Conservation (phyloP, 2,888 invertebrate genomes). For the Orchesellides sinensis region DNA sequence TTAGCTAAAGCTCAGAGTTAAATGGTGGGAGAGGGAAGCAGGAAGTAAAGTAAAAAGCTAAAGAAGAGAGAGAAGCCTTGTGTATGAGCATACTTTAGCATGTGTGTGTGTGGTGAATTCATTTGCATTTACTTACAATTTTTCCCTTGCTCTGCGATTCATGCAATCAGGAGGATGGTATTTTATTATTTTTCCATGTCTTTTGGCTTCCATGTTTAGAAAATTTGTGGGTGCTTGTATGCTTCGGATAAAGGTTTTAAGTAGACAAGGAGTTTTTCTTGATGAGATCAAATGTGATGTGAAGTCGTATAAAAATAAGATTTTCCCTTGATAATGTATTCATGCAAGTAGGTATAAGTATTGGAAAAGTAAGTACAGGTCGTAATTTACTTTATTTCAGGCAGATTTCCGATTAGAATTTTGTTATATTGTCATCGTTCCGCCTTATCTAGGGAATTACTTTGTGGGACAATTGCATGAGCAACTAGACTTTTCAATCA, state of each 20-base stretch:
- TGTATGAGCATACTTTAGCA: background rate
- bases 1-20: slow-evolving; percentile 23
- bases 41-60: slow-evolving; percentile 42
- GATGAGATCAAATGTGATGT: slow-evolving; percentile 59
- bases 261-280: slow-evolving; percentile 33
- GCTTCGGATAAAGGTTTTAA: slow-evolving; percentile 8
- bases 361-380: slow-evolving; percentile 34
- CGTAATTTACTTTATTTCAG: slow-evolving; percentile 47
- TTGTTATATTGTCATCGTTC: slow-evolving; percentile 3
- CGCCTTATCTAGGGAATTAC: background rate
- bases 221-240: background rate
- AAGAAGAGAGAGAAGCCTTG: background rate
- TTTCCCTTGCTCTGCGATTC: background rate
- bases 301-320: slow-evolving; percentile 57
- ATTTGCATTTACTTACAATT: slow-evolving; percentile 57
- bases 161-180: slow-evolving; percentile 53
- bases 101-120: slow-evolving; percentile 30
- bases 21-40: slow-evolving; percentile 15
- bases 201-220: background rate
- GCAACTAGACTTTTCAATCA: background rate
- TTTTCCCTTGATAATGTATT: slow-evolving; percentile 20
- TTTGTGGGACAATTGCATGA: background rate
- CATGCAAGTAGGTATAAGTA: slow-evolving; percentile 22
- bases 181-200: slow-evolving; percentile 39
- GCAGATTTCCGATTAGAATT: slow-evolving; percentile 20